Conservation (phyloP, 2,797 vertebrate species). For the Sparidentex hasta region DNA sequence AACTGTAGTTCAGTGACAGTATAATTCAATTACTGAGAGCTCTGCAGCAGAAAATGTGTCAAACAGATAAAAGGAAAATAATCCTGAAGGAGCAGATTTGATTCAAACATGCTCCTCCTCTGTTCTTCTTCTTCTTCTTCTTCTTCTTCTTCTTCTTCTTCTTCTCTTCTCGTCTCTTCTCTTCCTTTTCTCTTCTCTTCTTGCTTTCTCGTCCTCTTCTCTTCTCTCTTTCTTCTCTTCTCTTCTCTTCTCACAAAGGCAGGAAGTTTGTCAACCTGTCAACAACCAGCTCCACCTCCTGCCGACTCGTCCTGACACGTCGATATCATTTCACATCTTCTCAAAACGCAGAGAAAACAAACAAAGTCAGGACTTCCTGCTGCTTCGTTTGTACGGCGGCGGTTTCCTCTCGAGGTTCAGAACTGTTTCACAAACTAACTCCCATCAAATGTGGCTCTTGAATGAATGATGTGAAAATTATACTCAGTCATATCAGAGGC, state of each 20-base stretch:
- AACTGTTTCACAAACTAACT: too few relatives aligned
- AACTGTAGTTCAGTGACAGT: too few relatives aligned
- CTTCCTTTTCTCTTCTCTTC: not conserved
- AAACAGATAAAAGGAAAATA: not conserved
- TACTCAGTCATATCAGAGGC: too few relatives aligned
- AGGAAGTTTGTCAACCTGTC: conserved; percentile 25
- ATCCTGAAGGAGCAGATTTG: not conserved
- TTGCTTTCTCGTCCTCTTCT: too few relatives aligned
- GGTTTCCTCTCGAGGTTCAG: not conserved
- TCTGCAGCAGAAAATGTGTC: not conserved
- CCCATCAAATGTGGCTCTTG: too few relatives aligned
- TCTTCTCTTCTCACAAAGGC: conserved; percentile 13
- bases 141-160: too few relatives aligned
- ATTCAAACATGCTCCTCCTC: not conserved
- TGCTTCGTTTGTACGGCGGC: too few relatives aligned
- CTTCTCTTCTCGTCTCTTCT: too few relatives aligned
- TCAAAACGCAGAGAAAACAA: not conserved
- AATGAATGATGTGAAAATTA: too few relatives aligned
- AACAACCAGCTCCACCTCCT: not conserved
- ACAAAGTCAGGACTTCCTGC: not conserved
- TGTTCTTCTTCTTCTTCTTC: too few relatives aligned
- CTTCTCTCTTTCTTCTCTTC: too few relatives aligned
- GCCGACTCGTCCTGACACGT: not conserved
- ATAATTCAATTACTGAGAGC: not conserved
- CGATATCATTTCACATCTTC: not conserved